Evolutionary conservation across 1,140 invertebrate genomes (phyloP).

Genomic region (Hypsibius dujardini): DNA sequence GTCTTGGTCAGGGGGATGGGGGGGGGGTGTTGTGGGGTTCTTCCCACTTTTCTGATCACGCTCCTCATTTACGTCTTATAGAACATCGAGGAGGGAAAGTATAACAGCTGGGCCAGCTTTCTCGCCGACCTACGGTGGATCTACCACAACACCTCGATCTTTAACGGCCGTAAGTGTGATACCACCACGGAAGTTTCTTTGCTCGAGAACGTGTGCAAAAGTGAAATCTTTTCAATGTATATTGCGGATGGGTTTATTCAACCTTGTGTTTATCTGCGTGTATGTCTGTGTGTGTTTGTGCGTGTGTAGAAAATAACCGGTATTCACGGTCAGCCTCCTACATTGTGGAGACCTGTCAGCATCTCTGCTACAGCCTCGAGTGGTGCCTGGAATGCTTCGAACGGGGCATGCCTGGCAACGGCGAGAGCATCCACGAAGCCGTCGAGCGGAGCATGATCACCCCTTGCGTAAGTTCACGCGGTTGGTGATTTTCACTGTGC

Average conservation of each 20-base stretch:
- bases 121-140: slow-evolving; percentile 1
- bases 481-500: too few species aligned
- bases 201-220: not conserved
- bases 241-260: not conserved
- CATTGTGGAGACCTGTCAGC: slow-evolving; percentile 11
- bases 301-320: slow-evolving; percentile 1
- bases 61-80: not conserved
- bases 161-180: slow-evolving; percentile 3
- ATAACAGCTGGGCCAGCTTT: not conserved
- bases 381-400: slow-evolving; percentile 7
- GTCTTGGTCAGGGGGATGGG: not conserved
- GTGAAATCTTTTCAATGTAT: not conserved
- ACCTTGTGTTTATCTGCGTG: too few species aligned
- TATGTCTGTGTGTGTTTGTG: too few species aligned
- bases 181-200: too few species aligned
- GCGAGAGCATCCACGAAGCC: not conserved
- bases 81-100: slow-evolving; percentile 5
- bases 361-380: slow-evolving; percentile 6
- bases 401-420: not conserved
- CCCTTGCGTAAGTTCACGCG: not conserved
- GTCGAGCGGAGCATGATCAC: not conserved
- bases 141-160: slow-evolving; percentile 3
- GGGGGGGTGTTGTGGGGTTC: too few species aligned
- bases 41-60: not conserved
- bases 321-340: slow-evolving; percentile 5